A percentile compares a stretch with the other conserved stretches of the same genome.
These are phyloP conservation scores for Hemicordylus capensis DNA, from an alignment of 2,113 vertebrate species.

Conservation along the genomic window DNA sequence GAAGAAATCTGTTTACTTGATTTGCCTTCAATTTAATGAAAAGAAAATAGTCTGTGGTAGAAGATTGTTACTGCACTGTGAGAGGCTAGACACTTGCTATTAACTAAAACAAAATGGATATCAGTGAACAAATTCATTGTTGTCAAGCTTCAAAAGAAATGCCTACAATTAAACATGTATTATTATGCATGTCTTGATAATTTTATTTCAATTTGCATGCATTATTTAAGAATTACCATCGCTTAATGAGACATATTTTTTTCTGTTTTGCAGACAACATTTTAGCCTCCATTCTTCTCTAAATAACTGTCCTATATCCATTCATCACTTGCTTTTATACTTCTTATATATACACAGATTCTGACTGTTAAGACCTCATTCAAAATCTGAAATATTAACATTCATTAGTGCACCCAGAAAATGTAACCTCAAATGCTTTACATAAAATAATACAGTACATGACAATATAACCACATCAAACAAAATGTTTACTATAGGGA, in stretches of 20 bases:
- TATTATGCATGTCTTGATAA: conserved; percentile 38
- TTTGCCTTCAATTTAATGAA: conserved; percentile 55
- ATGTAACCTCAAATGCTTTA: not conserved
- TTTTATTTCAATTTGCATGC: conserved; percentile 27
- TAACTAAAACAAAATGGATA: conserved; percentile 35
- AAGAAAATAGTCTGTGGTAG: conserved; percentile 43
- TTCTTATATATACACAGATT: not conserved
- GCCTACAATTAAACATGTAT: conserved; percentile 29
- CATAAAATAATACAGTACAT: not conserved
- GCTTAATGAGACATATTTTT: conserved; percentile 11
- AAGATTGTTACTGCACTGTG: conserved; percentile 19
- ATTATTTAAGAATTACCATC: conserved; percentile 19
- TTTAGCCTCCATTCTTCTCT: not conserved
- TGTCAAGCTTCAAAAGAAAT: conserved; percentile 34
- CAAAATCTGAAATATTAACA: not conserved
- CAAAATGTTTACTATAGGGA: too few species aligned
- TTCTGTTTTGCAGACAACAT: not conserved
- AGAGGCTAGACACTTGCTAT: conserved; percentile 27
- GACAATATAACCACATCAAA: not conserved
- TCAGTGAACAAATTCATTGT: conserved; percentile 48
- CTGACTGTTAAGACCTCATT: not conserved
- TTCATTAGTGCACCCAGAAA: not conserved
- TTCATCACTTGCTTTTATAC: not conserved
- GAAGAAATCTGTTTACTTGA: conserved; percentile 42
- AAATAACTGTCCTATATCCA: not conserved